These are phyloP conservation scores for Fabriciana adippe DNA, from an alignment of 2,888 invertebrate species.

Conservation along the genomic window DNA sequence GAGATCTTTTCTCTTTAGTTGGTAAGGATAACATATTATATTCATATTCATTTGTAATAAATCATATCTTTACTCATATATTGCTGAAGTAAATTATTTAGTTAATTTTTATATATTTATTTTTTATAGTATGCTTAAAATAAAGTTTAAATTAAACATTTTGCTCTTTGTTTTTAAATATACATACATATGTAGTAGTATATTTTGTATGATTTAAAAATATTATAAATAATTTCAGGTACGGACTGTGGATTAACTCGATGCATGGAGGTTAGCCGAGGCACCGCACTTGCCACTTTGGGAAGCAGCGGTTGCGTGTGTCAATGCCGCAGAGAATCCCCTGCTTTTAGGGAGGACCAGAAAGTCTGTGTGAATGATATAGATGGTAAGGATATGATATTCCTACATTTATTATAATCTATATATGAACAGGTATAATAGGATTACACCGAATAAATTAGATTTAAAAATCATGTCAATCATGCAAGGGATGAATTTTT, in stretches of 20 bases:
- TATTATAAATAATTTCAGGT: slow-evolving; percentile 55
- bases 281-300: slow-evolving; percentile 80
- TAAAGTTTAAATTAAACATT: no score
- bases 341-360: slow-evolving; percentile 88
- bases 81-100: no score
- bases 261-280: slow-evolving; percentile 86
- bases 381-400: slow-evolving; percentile 80
- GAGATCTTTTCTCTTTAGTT: slow-evolving; percentile 82
- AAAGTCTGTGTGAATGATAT: slow-evolving; percentile 87
- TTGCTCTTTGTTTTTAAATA: background rate
- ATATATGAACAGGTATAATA: no score
- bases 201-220: background rate
- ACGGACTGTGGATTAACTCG: slow-evolving; percentile 83
- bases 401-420: background rate
- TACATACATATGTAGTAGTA: no score
- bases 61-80: no score
- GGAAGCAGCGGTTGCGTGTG: slow-evolving; percentile 83
- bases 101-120: no score
- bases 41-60: no score
- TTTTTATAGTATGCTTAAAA: no score
- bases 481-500: no score
- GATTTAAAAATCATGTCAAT: no score
- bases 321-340: slow-evolving; percentile 85
- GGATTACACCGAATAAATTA: no score
- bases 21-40: slow-evolving; percentile 57